A percentile compares a stretch with the other conserved stretches of the same genome.
These are phyloP conservation scores for Dryocosmus kuriphilus DNA, from an alignment of 2,888 invertebrate species.

Conservation along the genomic window DNA sequence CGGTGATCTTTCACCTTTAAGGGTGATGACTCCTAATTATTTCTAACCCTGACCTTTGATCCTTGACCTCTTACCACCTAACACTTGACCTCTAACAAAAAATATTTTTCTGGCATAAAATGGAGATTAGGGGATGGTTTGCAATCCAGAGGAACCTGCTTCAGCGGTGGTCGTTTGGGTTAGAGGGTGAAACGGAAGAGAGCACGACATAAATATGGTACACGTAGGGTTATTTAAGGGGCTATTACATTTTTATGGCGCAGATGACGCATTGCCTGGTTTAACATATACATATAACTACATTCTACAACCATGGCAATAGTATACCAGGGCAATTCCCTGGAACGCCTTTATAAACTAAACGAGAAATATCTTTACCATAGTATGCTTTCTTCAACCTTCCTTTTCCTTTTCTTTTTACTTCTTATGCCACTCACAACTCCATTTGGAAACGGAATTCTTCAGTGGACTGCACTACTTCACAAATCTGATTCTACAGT, in stretches of 20 bases:
- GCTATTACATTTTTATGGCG: slow-evolving; percentile 70
- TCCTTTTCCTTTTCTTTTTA: not conserved
- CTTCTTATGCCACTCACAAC: not conserved
- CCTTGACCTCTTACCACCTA: too few species aligned
- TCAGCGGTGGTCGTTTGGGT: not conserved
- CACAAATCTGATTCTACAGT: not conserved
- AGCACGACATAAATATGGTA: slow-evolving; percentile 67
- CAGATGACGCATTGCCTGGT: slow-evolving; percentile 66
- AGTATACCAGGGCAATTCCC: slow-evolving; percentile 57
- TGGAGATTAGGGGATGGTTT: not conserved
- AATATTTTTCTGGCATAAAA: not conserved
- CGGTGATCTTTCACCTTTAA: too few species aligned
- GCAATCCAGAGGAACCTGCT: slow-evolving; percentile 5
- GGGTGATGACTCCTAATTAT: too few species aligned
- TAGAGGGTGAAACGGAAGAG: slow-evolving; percentile 46
- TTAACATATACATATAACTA: slow-evolving; percentile 45
- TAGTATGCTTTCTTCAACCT: slow-evolving; percentile 52
- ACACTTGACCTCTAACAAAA: too few species aligned
- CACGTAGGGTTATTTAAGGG: slow-evolving; percentile 69
- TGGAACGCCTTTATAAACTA: slow-evolving; percentile 59
- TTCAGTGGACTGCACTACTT: not conserved
- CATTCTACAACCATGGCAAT: slow-evolving; percentile 38
- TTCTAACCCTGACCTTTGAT: too few species aligned
- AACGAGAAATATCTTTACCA: slow-evolving; percentile 52
- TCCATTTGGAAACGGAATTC: not conserved